phyloP scores from a whole-genome alignment of 2,888 invertebrate species.

The Orthosia gothica region DNA sequence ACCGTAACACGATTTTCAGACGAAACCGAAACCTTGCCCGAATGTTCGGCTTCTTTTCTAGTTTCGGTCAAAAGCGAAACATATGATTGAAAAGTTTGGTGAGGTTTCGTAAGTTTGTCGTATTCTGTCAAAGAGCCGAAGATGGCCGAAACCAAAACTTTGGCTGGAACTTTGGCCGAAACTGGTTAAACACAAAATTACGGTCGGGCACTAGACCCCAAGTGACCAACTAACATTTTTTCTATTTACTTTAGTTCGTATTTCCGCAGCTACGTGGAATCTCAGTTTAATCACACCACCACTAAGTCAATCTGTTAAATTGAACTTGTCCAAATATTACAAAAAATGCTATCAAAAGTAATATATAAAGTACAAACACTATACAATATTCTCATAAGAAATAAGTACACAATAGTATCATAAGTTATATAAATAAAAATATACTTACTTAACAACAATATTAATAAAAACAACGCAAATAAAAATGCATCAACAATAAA shows the following conservation, averaged over 20 bases:
- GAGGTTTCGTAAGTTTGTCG: not conserved
- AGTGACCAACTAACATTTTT: conserved; percentile 62
- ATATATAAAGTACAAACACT: conserved; percentile 66
- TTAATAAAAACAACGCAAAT: conserved; percentile 66
- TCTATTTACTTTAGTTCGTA: conserved; percentile 67
- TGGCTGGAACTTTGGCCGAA: not conserved
- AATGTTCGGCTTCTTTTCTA: not conserved
- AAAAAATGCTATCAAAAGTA: conserved; percentile 38
- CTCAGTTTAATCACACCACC: conserved; percentile 83
- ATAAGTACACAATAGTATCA: conserved; percentile 76
- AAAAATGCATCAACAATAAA: conserved; percentile 76
- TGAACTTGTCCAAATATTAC: conserved; percentile 49
- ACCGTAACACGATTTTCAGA: conserved; percentile 9
- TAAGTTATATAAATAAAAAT: conserved; percentile 65
- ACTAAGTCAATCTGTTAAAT: conserved; percentile 76
- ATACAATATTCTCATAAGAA: conserved; percentile 75
- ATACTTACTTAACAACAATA: conserved; percentile 71
- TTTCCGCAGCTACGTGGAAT: conserved; percentile 72
- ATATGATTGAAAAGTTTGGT: not conserved
- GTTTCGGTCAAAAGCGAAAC: not conserved
- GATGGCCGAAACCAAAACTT: not conserved
- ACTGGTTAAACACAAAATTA: not conserved
- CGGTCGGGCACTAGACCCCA: conserved; percentile 37
- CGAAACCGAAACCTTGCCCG: not conserved
- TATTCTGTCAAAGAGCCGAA: not conserved